Evolutionary conservation across 2,113 vertebrate species (phyloP).

Genomic region (Lycaon pictus): DNA sequence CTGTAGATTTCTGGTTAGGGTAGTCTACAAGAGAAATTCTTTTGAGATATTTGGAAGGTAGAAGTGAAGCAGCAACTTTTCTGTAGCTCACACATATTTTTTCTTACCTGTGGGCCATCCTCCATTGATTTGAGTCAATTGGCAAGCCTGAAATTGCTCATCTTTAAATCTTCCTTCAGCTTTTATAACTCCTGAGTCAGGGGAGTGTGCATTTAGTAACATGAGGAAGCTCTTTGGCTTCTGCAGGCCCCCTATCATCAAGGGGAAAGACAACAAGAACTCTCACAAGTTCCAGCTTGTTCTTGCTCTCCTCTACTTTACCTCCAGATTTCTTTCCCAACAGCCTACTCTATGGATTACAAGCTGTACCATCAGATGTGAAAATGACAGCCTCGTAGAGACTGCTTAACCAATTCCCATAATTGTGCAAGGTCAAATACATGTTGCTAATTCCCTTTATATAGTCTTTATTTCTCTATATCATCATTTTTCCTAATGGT

Average conservation of each 20-base stretch:
- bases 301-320: neutral
- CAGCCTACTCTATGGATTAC: neutral
- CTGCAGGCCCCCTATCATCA: neutral
- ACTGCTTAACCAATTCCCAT: neutral
- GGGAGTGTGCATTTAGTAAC: neutral
- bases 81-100: neutral
- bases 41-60: neutral
- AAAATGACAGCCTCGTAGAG: neutral
- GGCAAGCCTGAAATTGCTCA: neutral
- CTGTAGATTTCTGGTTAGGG: neutral
- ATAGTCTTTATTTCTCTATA: neutral
- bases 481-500: neutral
- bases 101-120: neutral
- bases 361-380: neutral
- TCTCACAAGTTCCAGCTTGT: neutral
- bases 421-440: neutral
- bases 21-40: neutral
- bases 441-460: neutral
- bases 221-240: neutral
- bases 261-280: neutral
- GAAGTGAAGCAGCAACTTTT: neutral
- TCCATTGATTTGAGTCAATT: neutral
- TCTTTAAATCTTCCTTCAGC: neutral
- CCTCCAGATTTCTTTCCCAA: neutral
- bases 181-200: neutral